Evolutionary conservation across 2,888 invertebrate species (phyloP), one percentile per base, ranked within the genome.

Genomic region (Thymelicus lineola): DNA sequence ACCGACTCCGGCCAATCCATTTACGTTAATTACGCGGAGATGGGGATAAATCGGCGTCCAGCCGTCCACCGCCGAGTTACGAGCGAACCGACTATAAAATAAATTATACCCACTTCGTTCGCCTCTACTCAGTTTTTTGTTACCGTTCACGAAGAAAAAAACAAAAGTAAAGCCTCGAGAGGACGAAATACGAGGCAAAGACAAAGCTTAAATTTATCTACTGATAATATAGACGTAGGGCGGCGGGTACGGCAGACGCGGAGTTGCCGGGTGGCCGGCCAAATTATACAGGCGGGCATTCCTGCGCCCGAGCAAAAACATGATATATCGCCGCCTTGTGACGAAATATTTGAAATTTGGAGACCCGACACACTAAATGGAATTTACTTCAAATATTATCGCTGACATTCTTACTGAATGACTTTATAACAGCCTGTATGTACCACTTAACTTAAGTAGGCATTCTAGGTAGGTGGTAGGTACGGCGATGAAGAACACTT

Each of bases 151-250:
- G 83, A 84, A 83, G 82, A 86, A 85, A 84, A 87, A 87, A 87
- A 90, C 86, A 90, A 93, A 92, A 90, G 90, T 86, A 83, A 90
- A 90, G 89, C 89, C 86, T 91, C 86, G 86, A 89, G 90, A 91
- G 91, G 90, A 92, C 93, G 92, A 93, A 91, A 92, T 93, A 92
- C 91, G 92, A 93, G 88, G 90, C 92, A 93, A 93, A 93, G 93
- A 93, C 93, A 93, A 92, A 91, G 92, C 91, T 90, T 88, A 89
- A 93, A 93, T 92, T 92, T 93, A 93, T 93, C 93, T 93, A 93
- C 93, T 92, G 93, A 93, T 93, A 93, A 93, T 93, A 91, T 93
- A 93, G 93, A 93, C 92, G 92, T 92, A 91, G 90, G 90, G 86
- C 88, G 89, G 88, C 86, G 87, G 82, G 84, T 84, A 84, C 87